These are phyloP conservation scores for Clarias macrocephalus DNA, from an alignment of 2,113 vertebrate genomes.

Conservation along the genomic window DNA sequence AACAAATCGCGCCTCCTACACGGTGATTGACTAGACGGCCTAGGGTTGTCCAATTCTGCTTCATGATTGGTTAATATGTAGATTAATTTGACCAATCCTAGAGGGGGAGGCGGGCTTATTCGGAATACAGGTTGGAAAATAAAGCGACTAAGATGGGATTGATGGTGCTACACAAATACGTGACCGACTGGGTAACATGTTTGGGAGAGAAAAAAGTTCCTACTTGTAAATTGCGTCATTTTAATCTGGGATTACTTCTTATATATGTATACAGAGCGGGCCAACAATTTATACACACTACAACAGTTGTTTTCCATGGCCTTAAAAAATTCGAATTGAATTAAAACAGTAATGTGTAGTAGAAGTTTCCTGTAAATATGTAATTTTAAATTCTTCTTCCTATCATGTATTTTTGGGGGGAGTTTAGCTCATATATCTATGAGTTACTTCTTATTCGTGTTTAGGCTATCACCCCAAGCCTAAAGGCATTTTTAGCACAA, in stretches of 20 bases:
- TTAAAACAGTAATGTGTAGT: too few relatives aligned
- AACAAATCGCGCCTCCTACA: background rate
- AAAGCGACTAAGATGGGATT: conserved; percentile 70
- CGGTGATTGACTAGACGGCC: background rate
- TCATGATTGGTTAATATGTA: background rate
- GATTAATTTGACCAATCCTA: background rate
- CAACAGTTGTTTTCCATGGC: too few relatives aligned
- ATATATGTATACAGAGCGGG: too few relatives aligned
- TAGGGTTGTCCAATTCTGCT: background rate
- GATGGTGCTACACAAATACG: conserved; percentile 59
- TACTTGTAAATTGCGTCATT: conserved; percentile 11
- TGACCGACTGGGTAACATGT: conserved; percentile 59
- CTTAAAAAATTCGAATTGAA: too few relatives aligned
- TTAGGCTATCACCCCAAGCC: background rate
- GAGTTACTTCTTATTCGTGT: background rate
- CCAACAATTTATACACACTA: too few relatives aligned
- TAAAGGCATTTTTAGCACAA: background rate
- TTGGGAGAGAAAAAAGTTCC: conserved; percentile 23
- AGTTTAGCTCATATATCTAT: background rate
- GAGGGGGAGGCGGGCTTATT: background rate
- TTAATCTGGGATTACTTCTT: background rate
- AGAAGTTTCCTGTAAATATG: too few relatives aligned
- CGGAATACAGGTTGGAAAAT: background rate
- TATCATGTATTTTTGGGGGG: background rate
- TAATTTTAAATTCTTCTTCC: background rate